Conservation (phyloP, 2,797 vertebrate genomes). For the Enteromius treurensis region DNA sequence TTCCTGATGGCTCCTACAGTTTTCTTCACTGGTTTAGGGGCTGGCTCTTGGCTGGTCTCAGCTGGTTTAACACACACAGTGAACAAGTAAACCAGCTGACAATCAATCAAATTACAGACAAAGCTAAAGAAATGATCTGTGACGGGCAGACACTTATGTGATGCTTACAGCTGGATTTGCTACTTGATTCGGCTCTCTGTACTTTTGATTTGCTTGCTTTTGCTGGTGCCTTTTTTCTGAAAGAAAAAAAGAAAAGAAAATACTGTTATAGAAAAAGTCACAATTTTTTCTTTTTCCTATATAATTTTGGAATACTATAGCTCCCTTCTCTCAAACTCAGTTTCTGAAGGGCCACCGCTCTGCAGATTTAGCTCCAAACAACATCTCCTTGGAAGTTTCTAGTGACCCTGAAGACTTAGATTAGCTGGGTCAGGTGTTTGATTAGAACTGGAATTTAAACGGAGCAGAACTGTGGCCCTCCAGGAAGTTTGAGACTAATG, state of each 20-base stretch:
- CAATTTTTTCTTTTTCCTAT: too few relatives aligned
- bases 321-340: too few relatives aligned
- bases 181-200: conserved; percentile 40
- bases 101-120: neutral
- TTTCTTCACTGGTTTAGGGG: conserved; percentile 70
- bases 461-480: too few relatives aligned
- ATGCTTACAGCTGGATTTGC: conserved; percentile 69
- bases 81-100: neutral
- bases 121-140: neutral
- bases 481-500: too few relatives aligned
- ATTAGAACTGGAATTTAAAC: too few relatives aligned
- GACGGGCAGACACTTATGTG: neutral
- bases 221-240: conserved; percentile 68
- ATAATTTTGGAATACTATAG: neutral
- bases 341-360: too few relatives aligned
- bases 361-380: too few relatives aligned
- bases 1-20: conserved; percentile 67
- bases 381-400: too few relatives aligned
- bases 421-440: too few relatives aligned
- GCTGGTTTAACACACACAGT: neutral
- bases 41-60: conserved; percentile 19
- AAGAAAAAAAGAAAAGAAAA: neutral
- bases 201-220: conserved; percentile 62
- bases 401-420: too few relatives aligned
- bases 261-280: neutral